Evolutionary conservation across 2,113 vertebrate species (phyloP).

Genomic region (Recurvirostra avosetta): DNA sequence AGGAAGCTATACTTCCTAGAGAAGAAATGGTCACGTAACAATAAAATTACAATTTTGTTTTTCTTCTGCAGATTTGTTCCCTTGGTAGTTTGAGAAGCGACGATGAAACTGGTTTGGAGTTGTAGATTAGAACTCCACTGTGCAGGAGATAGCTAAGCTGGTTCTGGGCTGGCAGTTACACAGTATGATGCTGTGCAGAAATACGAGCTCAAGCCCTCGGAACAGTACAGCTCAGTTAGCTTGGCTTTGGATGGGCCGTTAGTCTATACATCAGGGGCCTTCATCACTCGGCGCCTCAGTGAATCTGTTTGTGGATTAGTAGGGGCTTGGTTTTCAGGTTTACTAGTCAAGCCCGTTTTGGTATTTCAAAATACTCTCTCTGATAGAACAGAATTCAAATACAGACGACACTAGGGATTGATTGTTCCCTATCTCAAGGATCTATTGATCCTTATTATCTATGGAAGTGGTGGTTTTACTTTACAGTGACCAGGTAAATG

Average conservation of each 20-base stretch:
- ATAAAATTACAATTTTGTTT: not conserved
- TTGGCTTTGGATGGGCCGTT: rapidly evolving
- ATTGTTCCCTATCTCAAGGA: no score
- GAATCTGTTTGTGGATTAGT: not conserved
- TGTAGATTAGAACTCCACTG: no score
- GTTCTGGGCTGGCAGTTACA: not conserved
- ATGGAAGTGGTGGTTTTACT: not conserved
- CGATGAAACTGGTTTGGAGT: not conserved
- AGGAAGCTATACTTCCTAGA: not conserved
- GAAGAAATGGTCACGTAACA: not conserved
- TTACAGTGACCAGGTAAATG: not conserved
- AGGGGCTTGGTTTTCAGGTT: not conserved
- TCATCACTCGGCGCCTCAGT: rapidly evolving
- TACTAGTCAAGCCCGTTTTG: not conserved
- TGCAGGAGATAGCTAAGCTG: not conserved
- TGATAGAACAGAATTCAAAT: not conserved
- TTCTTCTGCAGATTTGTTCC: not conserved
- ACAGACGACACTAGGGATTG: not conserved
- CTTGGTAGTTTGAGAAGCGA: not conserved
- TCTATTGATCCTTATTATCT: not conserved
- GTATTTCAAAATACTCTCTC: not conserved
- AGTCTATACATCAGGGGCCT: rapidly evolving
- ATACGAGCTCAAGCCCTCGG: not conserved
- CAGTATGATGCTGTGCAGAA: not conserved
- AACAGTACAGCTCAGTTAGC: not conserved